Conservation (phyloP, 1,140 invertebrate species). For the Penaeus chinensis region DNA sequence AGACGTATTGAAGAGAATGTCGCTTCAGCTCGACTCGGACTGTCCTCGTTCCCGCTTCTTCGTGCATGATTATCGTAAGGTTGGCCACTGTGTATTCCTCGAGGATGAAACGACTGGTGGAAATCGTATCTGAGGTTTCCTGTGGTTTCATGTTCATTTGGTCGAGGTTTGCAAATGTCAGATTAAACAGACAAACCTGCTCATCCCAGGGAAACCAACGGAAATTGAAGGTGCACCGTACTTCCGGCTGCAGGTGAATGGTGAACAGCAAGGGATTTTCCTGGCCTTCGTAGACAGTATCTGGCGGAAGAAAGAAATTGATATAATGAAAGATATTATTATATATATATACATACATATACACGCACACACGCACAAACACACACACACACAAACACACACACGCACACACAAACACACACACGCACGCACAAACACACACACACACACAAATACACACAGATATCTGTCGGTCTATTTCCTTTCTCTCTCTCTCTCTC, state of each 20-base stretch:
- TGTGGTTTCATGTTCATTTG: neutral
- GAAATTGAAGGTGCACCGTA: conserved; percentile 42
- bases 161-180: conserved; percentile 26
- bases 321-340: neutral
- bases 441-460: no score
- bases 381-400: no score
- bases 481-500: no score
- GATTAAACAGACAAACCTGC: conserved; percentile 35
- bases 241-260: conserved; percentile 23
- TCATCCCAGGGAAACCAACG: conserved; percentile 27
- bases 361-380: no score
- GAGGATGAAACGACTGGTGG: neutral
- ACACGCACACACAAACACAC: no score
- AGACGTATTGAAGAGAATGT: conserved; percentile 23
- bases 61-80: neutral
- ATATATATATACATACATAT: no score
- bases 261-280: conserved; percentile 17
- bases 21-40: neutral
- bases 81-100: conserved; percentile 16
- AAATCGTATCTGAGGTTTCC: neutral
- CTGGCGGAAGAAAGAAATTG: neutral
- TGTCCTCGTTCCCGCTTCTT: neutral
- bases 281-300: conserved; percentile 14
- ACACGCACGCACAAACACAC: no score
- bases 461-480: no score